A percentile compares a stretch with the other conserved stretches of the same genome.
These are phyloP conservation scores for Troides oblongomaculatus DNA, from an alignment of 2,888 invertebrate genomes.

Conservation along the genomic window DNA sequence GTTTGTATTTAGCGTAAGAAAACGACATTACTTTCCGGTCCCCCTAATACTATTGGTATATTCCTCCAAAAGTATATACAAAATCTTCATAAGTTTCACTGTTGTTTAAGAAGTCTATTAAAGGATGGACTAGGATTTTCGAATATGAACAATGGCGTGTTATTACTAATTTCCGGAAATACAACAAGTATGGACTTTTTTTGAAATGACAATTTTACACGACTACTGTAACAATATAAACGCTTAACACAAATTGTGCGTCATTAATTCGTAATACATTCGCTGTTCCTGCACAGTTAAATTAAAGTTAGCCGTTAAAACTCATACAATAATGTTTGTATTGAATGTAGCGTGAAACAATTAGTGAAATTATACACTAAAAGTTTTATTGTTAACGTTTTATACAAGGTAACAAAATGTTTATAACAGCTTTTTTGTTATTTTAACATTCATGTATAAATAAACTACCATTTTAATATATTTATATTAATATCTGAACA, in stretches of 20 bases:
- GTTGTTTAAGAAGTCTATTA: too few relatives aligned
- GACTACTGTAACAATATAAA: constrained; percentile 6
- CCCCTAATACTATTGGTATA: too few relatives aligned
- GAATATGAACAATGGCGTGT: neutral
- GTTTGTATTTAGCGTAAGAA: too few relatives aligned
- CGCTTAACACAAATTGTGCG: constrained; percentile 11
- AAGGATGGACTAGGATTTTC: too few relatives aligned
- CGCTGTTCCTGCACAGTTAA: constrained; percentile 14
- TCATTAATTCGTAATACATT: constrained; percentile 23
- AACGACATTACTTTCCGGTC: too few relatives aligned
- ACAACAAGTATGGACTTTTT: neutral
- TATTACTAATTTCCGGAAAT: neutral
- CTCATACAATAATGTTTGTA: constrained; percentile 21
- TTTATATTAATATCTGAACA: neutral
- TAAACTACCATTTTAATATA: neutral
- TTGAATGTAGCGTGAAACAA: constrained; percentile 23
- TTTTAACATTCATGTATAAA: neutral
- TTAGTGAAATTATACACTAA: constrained; percentile 22
- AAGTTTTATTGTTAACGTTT: constrained; percentile 16
- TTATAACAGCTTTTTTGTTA: neutral
- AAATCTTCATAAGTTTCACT: too few relatives aligned
- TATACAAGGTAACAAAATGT: neutral
- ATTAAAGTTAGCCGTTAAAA: constrained; percentile 23
- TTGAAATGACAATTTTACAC: neutral
- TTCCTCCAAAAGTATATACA: too few relatives aligned